Conservation (phyloP, 2,888 invertebrate species). For the Tetrapedia diversipes region DNA sequence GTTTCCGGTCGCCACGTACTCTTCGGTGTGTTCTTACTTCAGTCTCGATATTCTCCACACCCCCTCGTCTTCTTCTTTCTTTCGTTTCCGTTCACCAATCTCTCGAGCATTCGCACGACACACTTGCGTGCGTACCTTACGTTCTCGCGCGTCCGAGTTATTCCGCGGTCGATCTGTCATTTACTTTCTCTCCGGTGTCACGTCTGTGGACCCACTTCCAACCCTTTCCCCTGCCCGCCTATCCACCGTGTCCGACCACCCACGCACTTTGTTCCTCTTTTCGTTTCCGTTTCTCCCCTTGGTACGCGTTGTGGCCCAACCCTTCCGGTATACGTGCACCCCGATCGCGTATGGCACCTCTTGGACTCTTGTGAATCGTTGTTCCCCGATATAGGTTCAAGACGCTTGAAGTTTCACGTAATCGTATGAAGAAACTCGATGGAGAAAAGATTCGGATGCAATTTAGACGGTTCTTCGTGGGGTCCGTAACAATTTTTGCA, state of each 20-base stretch:
- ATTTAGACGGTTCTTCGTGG: too few relatives aligned
- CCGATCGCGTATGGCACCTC: conserved; percentile 1
- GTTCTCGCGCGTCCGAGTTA: conserved; percentile 37
- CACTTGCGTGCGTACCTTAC: neutral
- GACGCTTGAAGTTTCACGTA: neutral
- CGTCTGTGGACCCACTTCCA: conserved; percentile 17
- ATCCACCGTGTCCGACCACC: too few relatives aligned
- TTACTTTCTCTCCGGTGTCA: conserved; percentile 50
- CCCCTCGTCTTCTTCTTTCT: conserved; percentile 11
- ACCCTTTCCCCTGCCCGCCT: too few relatives aligned
- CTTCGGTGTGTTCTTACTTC: conserved; percentile 40
- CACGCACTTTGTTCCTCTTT: conserved; percentile 8
- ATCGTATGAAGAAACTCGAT: too few relatives aligned
- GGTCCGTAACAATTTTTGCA: too few relatives aligned
- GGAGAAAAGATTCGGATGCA: too few relatives aligned
- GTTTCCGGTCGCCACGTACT: conserved; percentile 33
- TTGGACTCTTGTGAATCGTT: conserved; percentile 8
- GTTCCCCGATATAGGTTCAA: conserved; percentile 14
- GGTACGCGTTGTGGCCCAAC: neutral
- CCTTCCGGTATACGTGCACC: conserved; percentile 11
- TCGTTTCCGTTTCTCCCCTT: conserved; percentile 19
- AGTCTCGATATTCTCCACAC: conserved; percentile 25
- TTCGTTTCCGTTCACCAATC: conserved; percentile 34
- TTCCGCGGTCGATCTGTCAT: conserved; percentile 37
- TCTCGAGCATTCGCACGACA: neutral